Evolutionary conservation across 2,113 vertebrate species (phyloP).

Genomic region (Zosterops borbonicus): DNA sequence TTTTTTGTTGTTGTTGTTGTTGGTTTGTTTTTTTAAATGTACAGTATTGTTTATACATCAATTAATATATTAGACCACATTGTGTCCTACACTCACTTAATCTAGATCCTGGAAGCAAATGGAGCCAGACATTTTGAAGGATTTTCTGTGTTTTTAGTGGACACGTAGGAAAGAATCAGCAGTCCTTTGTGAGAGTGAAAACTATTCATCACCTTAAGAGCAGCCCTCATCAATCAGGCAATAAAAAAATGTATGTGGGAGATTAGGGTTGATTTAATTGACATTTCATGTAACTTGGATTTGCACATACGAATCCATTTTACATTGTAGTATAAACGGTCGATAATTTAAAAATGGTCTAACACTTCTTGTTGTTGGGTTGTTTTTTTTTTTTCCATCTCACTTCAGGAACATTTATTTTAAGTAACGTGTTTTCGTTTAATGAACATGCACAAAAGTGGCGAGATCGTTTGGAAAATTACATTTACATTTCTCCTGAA

Average conservation of each 20-base stretch:
- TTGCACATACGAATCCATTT: conserved; percentile 72
- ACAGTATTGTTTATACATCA: neutral
- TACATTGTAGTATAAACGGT: conserved; percentile 53
- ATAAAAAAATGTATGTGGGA: conserved; percentile 78
- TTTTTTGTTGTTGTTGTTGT: neutral
- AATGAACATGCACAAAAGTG: conserved; percentile 43
- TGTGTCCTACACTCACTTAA: conserved; percentile 51
- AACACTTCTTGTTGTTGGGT: conserved; percentile 39
- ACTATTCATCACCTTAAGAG: conserved; percentile 79
- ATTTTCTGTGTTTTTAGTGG: conserved; percentile 71
- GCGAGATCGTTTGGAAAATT: conserved; percentile 27
- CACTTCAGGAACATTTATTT: conserved; percentile 62
- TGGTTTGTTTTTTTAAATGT: neutral
- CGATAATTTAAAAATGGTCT: conserved; percentile 70
- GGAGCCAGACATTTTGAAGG: conserved; percentile 62
- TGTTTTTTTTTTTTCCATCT: neutral
- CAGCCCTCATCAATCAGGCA: conserved; percentile 78
- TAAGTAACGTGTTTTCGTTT: conserved; percentile 45
- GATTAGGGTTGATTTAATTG: conserved; percentile 76
- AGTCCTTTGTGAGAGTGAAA: conserved; percentile 69
- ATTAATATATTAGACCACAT: conserved; percentile 28
- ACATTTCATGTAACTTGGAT: conserved; percentile 69
- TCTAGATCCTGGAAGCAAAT: conserved; percentile 45
- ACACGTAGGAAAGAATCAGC: conserved; percentile 65
- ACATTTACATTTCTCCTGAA: conserved; percentile 31